Conservation (phyloP, 2,113 vertebrate genomes). For the Psettodes erumei region DNA sequence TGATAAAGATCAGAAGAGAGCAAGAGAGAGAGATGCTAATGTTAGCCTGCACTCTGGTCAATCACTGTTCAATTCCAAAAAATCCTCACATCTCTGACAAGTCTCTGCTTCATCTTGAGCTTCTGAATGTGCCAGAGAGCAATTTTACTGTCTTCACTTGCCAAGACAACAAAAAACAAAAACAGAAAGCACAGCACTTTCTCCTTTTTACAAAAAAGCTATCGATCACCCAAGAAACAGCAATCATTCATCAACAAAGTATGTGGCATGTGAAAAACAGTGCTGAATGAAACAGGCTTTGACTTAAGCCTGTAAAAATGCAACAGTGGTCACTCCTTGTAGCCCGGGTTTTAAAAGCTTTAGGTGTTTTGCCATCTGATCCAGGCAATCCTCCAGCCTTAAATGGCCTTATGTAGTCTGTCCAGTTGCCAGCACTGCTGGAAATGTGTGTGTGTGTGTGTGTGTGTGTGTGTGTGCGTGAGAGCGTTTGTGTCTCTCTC, state of each 20-base stretch:
- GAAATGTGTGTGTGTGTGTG: conserved; percentile 45
- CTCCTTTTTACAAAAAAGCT: conserved; percentile 21
- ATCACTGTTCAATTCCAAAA: neutral
- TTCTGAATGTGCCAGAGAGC: conserved; percentile 15
- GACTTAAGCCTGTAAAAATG: conserved; percentile 47
- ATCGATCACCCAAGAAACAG: conserved; percentile 44
- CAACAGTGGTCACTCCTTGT: conserved; percentile 45
- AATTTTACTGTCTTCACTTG: conserved; percentile 4
- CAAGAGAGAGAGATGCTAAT: neutral
- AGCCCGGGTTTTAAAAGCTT: conserved; percentile 32
- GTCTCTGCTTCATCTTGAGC: neutral
- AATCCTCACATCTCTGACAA: conserved; percentile 1
- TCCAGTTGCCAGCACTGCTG: too few relatives aligned
- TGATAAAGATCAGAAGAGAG: neutral
- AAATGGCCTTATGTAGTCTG: too few relatives aligned
- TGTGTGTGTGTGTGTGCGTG: conserved; percentile 11
- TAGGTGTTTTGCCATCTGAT: conserved; percentile 62
- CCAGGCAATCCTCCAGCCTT: conserved; percentile 29
- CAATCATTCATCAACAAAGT: conserved; percentile 38
- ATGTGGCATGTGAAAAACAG: conserved; percentile 12
- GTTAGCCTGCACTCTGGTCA: neutral
- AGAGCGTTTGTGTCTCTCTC: conserved; percentile 31
- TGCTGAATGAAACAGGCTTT: conserved; percentile 39
- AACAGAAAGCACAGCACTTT: neutral
- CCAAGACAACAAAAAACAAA: neutral